These are phyloP conservation scores for Mythimna loreyi DNA, from an alignment of 2,888 invertebrate species.

Conservation along the genomic window DNA sequence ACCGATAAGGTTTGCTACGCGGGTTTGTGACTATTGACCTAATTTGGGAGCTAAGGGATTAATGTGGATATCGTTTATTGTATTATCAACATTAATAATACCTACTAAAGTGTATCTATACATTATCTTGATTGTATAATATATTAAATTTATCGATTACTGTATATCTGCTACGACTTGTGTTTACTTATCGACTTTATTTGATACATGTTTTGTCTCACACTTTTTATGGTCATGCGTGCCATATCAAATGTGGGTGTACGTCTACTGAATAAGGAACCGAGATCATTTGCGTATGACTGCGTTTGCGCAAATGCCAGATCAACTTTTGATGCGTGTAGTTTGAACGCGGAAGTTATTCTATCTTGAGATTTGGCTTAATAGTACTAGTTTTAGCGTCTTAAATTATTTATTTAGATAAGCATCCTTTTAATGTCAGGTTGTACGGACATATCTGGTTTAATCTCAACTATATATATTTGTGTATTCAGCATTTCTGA, in stretches of 20 bases:
- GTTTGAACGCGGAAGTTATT: slow-evolving; percentile 50
- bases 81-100: slow-evolving; percentile 7
- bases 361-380: slow-evolving; percentile 23
- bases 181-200: neutral
- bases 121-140: neutral
- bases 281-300: slow-evolving; percentile 31
- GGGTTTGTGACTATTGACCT: neutral
- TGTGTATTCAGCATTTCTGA: neutral
- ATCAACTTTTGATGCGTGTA: slow-evolving; percentile 28
- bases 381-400: slow-evolving; percentile 12
- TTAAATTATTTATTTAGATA: neutral
- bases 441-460: neutral
- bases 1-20: slow-evolving; percentile 14
- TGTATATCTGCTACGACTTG: neutral
- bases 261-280: slow-evolving; percentile 24
- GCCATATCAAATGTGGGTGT: slow-evolving; percentile 27
- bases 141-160: neutral
- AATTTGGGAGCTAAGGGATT: slow-evolving; percentile 10
- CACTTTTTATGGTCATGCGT: neutral
- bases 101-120: neutral
- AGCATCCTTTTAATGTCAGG: neutral
- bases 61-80: slow-evolving; percentile 1
- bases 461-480: neutral
- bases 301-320: slow-evolving; percentile 44
- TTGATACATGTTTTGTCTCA: slow-evolving; percentile 12